Base-by-base conservation (phyloP, 1,140 invertebrate species). In the Heliconius himera region DNA sequence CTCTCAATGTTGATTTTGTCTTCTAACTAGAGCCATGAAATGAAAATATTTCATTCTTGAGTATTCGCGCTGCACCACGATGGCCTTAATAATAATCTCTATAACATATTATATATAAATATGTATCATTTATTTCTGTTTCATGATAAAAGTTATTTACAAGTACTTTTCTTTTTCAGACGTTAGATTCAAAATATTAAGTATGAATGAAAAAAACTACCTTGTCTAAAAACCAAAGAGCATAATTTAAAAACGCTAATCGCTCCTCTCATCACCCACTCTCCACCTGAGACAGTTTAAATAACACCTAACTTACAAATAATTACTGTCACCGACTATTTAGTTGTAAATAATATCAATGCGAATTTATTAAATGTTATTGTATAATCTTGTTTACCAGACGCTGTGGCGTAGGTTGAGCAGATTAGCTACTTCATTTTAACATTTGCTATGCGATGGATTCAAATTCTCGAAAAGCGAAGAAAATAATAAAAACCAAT, bases 241-340 rank as follows among this genome's bases (percentile, higher is more conserved):
- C 3, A 56, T 22, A 3, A 56, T 22, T 9, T 22, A 22, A 54
- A 56, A 22, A 77, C 74, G 73, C 70, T 56, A 56, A 29, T 38
- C 81, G 77, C 81, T 76, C 70, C 77, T 54, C 71, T 33, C 11
- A 46, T 79, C 41, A 76, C 74, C 72, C 0, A 70, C 72, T 5
- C n/a, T 6, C 46, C 1, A 26, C 46, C 70, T 22, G 46, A 73
- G 49, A 51, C 66, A 70, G 79, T 54, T 76, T 80, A 76, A 76
- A 80, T 80, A 79, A 74, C 82, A 83, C 83, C 79, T 82, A 81
- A 82, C 82, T 80, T 73, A 78, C 78, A 70, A 83, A 85, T 81
- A 83, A 85, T 85, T 85, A 85, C 82, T 79, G 79, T 80, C 74
- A n/a, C 73, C 75, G 26, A 77, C 75, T 81, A 79, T 81, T 81